Conservation (phyloP, 2,797 vertebrate species). For the Crocidura indochinensis region DNA sequence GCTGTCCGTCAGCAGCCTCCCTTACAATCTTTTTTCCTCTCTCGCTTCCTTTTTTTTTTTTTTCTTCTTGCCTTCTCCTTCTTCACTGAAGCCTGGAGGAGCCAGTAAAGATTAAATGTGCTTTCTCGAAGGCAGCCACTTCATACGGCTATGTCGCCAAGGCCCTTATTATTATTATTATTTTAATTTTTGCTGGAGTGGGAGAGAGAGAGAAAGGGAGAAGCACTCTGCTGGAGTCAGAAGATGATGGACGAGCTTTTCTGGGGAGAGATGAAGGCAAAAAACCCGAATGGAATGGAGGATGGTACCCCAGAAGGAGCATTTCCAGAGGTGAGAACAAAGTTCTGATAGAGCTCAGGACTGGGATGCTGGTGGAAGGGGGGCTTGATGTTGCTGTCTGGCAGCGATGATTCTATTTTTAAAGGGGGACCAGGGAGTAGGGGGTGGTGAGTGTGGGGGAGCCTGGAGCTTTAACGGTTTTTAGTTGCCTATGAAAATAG, state of each 20-base stretch:
- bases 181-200: slow-evolving; percentile 70
- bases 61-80: slow-evolving; percentile 88
- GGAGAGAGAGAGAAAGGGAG: slow-evolving; percentile 63
- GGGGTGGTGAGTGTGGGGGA: slow-evolving; percentile 78
- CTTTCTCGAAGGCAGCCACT: slow-evolving; percentile 97
- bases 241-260: slow-evolving; percentile 84
- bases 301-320: slow-evolving; percentile 90
- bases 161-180: slow-evolving; percentile 85
- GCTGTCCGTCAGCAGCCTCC: slow-evolving; percentile 95
- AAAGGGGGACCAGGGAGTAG: slow-evolving; percentile 70
- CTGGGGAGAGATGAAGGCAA: slow-evolving; percentile 79
- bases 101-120: slow-evolving; percentile 98
- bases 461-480: slow-evolving; percentile 91
- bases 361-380: slow-evolving; percentile 48
- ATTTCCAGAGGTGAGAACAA: slow-evolving; percentile 88
- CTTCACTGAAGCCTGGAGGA: slow-evolving; percentile 95
- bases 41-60: slow-evolving; percentile 85
- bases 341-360: slow-evolving; percentile 51
- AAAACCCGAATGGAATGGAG: slow-evolving; percentile 77
- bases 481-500: slow-evolving; percentile 91
- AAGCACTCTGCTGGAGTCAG: slow-evolving; percentile 74
- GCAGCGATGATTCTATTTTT: slow-evolving; percentile 83
- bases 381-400: slow-evolving; percentile 75
- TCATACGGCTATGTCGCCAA: slow-evolving; percentile 95
- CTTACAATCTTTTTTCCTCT: slow-evolving; percentile 89